These are phyloP conservation scores for Stictonetta naevosa DNA, from an alignment of 2,113 vertebrate genomes.

Conservation along the genomic window DNA sequence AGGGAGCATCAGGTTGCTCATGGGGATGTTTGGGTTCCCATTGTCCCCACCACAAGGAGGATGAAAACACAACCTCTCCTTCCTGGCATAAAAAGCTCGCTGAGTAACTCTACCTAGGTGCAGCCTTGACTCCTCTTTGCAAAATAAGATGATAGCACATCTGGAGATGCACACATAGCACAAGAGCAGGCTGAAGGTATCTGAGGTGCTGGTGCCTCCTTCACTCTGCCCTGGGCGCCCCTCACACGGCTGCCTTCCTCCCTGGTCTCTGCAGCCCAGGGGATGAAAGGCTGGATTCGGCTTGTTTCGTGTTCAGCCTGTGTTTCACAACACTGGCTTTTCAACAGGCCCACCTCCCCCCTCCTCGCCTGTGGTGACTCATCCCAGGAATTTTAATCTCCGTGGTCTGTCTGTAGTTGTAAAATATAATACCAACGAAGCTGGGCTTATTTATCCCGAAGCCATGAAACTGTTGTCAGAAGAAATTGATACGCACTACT, in stretches of 20 bases:
- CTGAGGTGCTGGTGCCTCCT: accelerated
- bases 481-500: conserved; percentile 40
- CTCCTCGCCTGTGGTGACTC: neutral
- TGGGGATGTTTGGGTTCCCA: neutral
- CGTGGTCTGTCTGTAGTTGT: neutral
- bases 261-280: accelerated
- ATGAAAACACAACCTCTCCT: neutral
- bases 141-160: neutral
- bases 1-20: neutral
- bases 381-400: conserved; percentile 60
- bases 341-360: neutral
- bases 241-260: accelerated
- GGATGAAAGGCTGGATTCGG: neutral
- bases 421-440: conserved; percentile 21
- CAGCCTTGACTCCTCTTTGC: neutral
- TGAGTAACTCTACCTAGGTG: neutral
- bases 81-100: neutral
- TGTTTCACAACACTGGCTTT: neutral
- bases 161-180: neutral
- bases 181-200: neutral
- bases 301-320: neutral
- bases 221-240: neutral
- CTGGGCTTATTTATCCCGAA: conserved; percentile 34
- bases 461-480: conserved; percentile 56
- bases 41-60: neutral